These are phyloP conservation scores for Buathra laborator DNA, from an alignment of 2,888 invertebrate genomes.

Conservation along the genomic window DNA sequence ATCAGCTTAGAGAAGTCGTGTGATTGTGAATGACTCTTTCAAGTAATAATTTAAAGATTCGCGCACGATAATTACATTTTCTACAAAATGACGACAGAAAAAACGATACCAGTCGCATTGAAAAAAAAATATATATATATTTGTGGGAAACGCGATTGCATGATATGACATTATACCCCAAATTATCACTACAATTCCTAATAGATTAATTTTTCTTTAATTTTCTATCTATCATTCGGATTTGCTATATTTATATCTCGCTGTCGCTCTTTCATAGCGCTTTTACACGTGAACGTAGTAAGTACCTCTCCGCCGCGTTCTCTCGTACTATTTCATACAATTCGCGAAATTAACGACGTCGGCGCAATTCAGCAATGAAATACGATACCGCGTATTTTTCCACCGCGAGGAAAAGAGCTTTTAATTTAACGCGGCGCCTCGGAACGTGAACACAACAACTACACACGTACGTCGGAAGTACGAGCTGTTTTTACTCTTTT, in stretches of 20 bases:
- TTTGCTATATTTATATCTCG: slow-evolving; percentile 66
- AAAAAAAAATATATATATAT: background rate
- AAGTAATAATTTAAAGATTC: slow-evolving; percentile 2
- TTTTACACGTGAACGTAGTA: slow-evolving; percentile 6
- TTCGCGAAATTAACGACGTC: slow-evolving; percentile 21
- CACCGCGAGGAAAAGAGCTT: background rate
- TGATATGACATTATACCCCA: slow-evolving; percentile 9
- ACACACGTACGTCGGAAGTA: slow-evolving; percentile 18
- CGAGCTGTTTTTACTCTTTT: background rate
- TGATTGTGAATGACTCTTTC: slow-evolving; percentile 43
- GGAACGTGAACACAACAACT: background rate
- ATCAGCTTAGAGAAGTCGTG: slow-evolving; percentile 21
- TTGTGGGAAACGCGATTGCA: slow-evolving; percentile 27
- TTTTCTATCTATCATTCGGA: slow-evolving; percentile 54
- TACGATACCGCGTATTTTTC: slow-evolving; percentile 11
- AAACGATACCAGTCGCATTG: background rate
- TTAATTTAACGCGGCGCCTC: slow-evolving; percentile 5
- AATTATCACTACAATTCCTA: slow-evolving; percentile 44
- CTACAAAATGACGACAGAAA: slow-evolving; percentile 4
- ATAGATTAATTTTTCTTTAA: slow-evolving; percentile 64
- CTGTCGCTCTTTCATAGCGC: slow-evolving; percentile 73
- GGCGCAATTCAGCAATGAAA: slow-evolving; percentile 3
- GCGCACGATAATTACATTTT: slow-evolving; percentile 32
- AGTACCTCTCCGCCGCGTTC: slow-evolving; percentile 5
- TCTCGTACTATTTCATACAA: slow-evolving; percentile 1